phyloP scores from a whole-genome alignment of 2,888 invertebrate genomes.

The Lobophora halterata region DNA sequence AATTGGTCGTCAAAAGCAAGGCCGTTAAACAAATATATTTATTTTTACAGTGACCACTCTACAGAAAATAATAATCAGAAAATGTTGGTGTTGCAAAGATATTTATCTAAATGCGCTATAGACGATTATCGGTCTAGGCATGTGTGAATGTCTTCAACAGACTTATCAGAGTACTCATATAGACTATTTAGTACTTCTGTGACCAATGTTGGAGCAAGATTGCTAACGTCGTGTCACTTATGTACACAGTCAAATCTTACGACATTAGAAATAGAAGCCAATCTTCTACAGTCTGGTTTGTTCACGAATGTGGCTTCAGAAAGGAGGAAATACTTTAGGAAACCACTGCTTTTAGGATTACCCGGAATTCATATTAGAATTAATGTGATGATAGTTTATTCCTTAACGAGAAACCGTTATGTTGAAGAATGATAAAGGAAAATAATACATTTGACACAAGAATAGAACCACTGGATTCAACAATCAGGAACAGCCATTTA shows the following conservation, averaged over 20 bases:
- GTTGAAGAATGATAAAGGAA: too few relatives aligned
- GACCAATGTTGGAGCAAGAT: constrained; percentile 17
- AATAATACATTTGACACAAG: too few relatives aligned
- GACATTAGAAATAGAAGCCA: constrained; percentile 3
- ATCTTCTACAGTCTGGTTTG: too few relatives aligned
- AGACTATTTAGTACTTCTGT: constrained; percentile 29
- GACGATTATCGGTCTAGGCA: constrained; percentile 68
- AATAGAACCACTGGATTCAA: too few relatives aligned
- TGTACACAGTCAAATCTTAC: constrained; percentile 5
- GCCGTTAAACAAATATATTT: constrained; percentile 74
- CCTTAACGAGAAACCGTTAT: too few relatives aligned
- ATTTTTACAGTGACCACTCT: constrained; percentile 79
- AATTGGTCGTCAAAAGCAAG: constrained; percentile 40
- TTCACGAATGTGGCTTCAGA: too few relatives aligned
- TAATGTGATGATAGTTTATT: too few relatives aligned
- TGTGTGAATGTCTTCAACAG: constrained; percentile 54
- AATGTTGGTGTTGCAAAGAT: constrained; percentile 74
- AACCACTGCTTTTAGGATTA: too few relatives aligned
- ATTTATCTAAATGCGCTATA: constrained; percentile 73
- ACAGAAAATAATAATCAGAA: constrained; percentile 75
- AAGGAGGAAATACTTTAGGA: too few relatives aligned
- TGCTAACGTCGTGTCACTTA: constrained; percentile 13
- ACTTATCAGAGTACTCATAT: constrained; percentile 39
- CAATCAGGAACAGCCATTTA: too few relatives aligned
- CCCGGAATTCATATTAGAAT: too few relatives aligned